Base-by-base conservation (phyloP, 2,113 vertebrate genomes). In the Hypomesus transpacificus region DNA sequence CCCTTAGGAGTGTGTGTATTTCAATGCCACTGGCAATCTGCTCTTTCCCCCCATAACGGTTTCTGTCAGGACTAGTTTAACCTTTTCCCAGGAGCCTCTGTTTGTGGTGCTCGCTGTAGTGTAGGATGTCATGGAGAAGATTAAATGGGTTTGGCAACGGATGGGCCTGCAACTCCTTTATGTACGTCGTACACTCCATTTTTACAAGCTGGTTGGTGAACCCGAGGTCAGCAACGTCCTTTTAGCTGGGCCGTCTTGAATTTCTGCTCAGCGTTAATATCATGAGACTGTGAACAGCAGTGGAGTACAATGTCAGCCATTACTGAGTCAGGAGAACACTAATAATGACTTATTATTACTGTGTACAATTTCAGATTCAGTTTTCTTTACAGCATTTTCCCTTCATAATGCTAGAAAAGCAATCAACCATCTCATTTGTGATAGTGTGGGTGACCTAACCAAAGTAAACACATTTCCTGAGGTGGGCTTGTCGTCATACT, bases 41-140 rank as follows among this genome's bases (percentile, higher is more conserved):
- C 50, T 65, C 24, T 76, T 70, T 77, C 66, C 81, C 82, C n/a
- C 70, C 31, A 69, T 82, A 84, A 86, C 85, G 57, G 73, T 81
- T 82, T 76, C 57, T 88, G 74, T 89, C 79, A 87, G 77, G 67
- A 81, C 72, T 65, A 75, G 80, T 87, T 83, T 78, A 83, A 80
- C 74, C 58, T 84, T 79, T 79, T 82, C 80, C 78, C 69, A 68
- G 74, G 71, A 70, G 76, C 58, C 69, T 0, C 17, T 66, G 73
- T 74, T 71, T 66, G 58, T n/a, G 64, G 51, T 57, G 75, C 69
- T n/a, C 34, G 50, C 62, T 84, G 81, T 66, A 82, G 67, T 62
- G 60, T 77, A 74, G 64, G 63, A 61, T 80, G 77, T 85, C 80
- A 80, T 52, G 67, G 73, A 79, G 64, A 71, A 81, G 78, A 85